Percentiles rank a stretch among this genome's conserved stretches.
Conservation (phyloP, 2,797 vertebrate genomes). For the Craterocephalus amniculus region DNA sequence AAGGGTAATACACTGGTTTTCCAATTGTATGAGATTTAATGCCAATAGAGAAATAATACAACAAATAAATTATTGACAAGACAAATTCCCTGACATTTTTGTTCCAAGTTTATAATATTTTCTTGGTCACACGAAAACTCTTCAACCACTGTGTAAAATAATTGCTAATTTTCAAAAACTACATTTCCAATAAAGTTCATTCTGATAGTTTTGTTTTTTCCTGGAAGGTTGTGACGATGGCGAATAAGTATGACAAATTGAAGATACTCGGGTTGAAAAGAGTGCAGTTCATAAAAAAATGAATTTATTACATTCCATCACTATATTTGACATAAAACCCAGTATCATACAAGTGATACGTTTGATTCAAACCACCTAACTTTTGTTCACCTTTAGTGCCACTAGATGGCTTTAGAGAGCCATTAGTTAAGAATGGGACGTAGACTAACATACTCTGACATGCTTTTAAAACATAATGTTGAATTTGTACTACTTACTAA, state of each 20-base stretch:
- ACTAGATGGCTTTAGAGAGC: slow-evolving; percentile 57
- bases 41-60: no score
- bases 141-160: no score
- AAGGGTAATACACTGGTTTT: not conserved
- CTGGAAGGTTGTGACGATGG: no score
- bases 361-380: not conserved
- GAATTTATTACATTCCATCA: not conserved
- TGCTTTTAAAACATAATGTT: not conserved
- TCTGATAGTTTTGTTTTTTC: no score
- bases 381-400: slow-evolving; percentile 5
- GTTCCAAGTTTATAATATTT: no score
- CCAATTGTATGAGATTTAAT: not conserved
- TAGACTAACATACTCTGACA: not conserved
- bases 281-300: not conserved
- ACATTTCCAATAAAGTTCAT: no score
- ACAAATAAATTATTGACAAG: no score
- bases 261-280: not conserved
- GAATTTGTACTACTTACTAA: not conserved
- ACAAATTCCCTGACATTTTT: no score
- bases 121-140: no score
- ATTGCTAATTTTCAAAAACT: no score
- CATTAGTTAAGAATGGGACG: not conserved
- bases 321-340: not conserved
- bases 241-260: no score
- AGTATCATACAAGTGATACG: not conserved